Evolutionary conservation across 2,113 vertebrate species (phyloP).

Genomic region (Dasypus novemcinctus): DNA sequence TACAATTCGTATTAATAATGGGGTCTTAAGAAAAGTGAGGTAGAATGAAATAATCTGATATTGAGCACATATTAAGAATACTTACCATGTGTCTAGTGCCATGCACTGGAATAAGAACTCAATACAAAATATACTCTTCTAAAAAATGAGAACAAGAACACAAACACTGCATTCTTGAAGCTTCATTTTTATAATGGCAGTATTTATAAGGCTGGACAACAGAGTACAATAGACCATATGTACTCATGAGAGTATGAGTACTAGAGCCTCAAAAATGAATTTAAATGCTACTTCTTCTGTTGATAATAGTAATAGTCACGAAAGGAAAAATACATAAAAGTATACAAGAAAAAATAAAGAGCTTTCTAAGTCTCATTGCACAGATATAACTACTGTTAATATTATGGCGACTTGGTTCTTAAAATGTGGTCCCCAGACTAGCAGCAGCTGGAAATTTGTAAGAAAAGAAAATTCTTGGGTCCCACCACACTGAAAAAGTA

Average conservation of each 20-base stretch:
- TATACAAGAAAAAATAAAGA: neutral
- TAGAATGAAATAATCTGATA: neutral
- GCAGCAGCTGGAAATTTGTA: neutral
- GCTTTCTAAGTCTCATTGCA: neutral
- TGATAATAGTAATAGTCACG: neutral
- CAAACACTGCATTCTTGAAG: neutral
- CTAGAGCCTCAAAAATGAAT: neutral
- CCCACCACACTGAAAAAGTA: neutral
- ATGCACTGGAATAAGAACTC: neutral
- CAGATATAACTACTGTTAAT: neutral
- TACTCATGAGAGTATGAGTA: neutral
- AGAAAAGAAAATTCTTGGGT: neutral
- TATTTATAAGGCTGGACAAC: neutral
- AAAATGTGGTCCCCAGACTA: neutral
- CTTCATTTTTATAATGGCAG: neutral
- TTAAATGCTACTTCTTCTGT: neutral
- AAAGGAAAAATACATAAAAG: neutral
- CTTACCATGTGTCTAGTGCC: neutral
- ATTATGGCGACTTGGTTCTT: neutral
- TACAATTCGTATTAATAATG: neutral
- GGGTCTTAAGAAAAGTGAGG: neutral
- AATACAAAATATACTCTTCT: neutral
- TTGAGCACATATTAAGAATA: neutral
- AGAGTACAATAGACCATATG: neutral
- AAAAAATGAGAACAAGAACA: neutral